Evolutionary conservation across 2,797 vertebrate genomes (phyloP).

Genomic region (Lithobates pipiens): DNA sequence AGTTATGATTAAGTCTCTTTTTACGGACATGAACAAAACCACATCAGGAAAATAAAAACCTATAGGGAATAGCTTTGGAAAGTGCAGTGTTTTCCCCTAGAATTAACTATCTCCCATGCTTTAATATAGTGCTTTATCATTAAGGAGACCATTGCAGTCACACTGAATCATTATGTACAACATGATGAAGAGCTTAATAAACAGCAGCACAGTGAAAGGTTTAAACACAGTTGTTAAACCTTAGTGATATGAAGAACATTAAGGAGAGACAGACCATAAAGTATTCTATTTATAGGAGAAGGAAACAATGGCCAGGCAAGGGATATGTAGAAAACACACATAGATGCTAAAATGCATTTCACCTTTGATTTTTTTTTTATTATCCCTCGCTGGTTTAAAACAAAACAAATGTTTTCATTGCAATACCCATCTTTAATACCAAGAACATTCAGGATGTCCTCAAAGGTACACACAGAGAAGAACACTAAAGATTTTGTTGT

Average conservation of each 20-base stretch:
- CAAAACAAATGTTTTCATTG: too few relatives aligned
- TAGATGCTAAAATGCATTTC: too few relatives aligned
- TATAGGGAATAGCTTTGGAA: too few relatives aligned
- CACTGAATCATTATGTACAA: conserved; percentile 13
- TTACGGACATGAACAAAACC: too few relatives aligned
- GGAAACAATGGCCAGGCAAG: not conserved
- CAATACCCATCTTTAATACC: too few relatives aligned
- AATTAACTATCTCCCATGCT: not conserved
- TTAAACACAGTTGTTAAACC: conserved; percentile 22
- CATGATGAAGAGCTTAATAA: conserved; percentile 32
- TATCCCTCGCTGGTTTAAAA: too few relatives aligned
- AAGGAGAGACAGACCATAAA: conserved; percentile 12
- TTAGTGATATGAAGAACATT: conserved; percentile 13
- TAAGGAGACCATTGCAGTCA: conserved; percentile 20
- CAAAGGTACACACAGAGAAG: too few relatives aligned
- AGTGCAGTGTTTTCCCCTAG: not conserved
- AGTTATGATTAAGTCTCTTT: too few relatives aligned
- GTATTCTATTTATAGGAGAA: conserved; percentile 5
- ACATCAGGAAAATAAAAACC: too few relatives aligned
- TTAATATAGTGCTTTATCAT: not conserved
- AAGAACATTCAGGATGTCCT: too few relatives aligned
- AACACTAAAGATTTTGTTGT: too few relatives aligned
- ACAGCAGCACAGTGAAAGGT: not conserved
- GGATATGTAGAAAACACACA: not conserved
- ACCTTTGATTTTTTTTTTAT: too few relatives aligned